phyloP scores from a whole-genome alignment of 37 sponge, comb jelly and placozoan genomes.

The Beroe forskalii region DNA sequence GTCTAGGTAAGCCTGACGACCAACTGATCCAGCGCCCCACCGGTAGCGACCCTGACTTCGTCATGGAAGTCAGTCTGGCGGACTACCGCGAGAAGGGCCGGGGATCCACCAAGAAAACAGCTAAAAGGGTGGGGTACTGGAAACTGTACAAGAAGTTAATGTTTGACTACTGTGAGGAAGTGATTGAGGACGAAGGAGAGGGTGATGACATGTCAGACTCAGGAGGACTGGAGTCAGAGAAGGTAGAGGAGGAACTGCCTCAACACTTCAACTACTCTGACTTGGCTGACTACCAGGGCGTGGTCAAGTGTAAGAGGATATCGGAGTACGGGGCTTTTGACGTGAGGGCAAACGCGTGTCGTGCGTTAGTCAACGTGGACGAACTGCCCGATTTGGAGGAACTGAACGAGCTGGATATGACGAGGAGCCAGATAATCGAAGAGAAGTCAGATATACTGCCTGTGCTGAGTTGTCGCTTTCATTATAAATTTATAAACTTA shows the following conservation, averaged over 20 bases:
- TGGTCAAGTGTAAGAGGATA: neutral
- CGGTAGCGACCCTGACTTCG: neutral
- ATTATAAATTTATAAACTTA: no score
- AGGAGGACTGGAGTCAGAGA: constrained; percentile 1
- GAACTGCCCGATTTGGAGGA: neutral
- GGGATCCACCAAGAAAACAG: neutral
- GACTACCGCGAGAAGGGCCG: neutral
- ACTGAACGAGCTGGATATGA: neutral
- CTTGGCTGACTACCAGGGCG: neutral
- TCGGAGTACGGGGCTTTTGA: neutral
- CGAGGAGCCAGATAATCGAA: neutral
- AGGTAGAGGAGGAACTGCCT: neutral
- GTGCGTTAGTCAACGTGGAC: neutral
- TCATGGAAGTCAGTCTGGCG: neutral
- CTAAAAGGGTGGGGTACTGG: neutral
- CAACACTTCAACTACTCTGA: neutral
- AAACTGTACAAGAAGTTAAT: neutral
- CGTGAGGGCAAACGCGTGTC: neutral
- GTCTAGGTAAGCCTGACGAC: neutral
- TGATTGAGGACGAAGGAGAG: neutral
- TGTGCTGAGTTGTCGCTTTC: neutral
- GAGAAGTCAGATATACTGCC: neutral
- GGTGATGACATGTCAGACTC: neutral
- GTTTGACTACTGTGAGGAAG: neutral
- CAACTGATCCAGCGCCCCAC: neutral